Evolutionary conservation across 2,797 vertebrate genomes (phyloP), one percentile per base, ranked within the genome.

Genomic region (Paedocypris micromegethes): DNA sequence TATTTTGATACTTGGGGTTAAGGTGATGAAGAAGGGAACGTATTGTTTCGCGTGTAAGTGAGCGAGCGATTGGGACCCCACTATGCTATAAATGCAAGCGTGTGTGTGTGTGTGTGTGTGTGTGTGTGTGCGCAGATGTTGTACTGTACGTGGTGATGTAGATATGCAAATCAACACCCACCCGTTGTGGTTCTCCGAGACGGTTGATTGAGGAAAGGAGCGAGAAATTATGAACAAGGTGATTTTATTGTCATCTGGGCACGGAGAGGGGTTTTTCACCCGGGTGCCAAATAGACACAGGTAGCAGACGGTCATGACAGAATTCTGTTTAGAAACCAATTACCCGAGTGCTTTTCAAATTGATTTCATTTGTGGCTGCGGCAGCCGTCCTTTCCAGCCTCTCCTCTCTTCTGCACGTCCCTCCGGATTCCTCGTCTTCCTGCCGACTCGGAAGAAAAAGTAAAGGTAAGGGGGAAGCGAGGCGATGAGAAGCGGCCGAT

Each of bases 291-390:
- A 83, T 70, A 73, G 79, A 82, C 81, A 55, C 73, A 75, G 77
- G 53, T 68, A 83, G 68, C 80, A 76, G 67, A 76, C 81, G 79
- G 84, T 77, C 77, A 79, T 78, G 81, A 86, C 81, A 83, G 80
- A 80, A 75, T 79, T 84, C 78, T 81, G 81, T 85, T 83, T 81
- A 81, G 83, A 86, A 87, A 85, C 78, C 84, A 88, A 86, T 88
- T 84, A 86, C 83, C 79, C 49, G 50, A 75, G 72, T 23, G 57
- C 81, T 81, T 77, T 77, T 81, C 75, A 86, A 86, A 87, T 82
- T 85, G 84, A 86, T 86, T 86, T 86, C 60, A 84, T 84, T 88
- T 87, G 6, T 68, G 54, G 75, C 53, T 50, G 72, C 69, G 9
- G 55, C 77, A 70, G 77, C 53, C 69, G 73, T 71, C 49, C 58